phyloP scores from a whole-genome alignment of 2,888 invertebrate genomes.

The Perizoma affinitatum region DNA sequence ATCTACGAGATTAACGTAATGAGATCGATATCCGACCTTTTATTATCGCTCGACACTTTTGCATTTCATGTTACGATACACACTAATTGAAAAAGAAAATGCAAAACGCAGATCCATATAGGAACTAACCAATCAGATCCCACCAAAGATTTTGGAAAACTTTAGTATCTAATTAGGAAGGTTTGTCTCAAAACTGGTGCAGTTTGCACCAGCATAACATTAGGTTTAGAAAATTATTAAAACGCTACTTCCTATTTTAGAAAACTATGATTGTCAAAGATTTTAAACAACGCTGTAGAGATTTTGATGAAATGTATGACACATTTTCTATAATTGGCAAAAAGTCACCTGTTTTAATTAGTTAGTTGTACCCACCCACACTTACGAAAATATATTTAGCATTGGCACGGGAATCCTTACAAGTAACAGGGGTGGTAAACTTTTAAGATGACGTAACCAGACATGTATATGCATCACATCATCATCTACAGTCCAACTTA shows the following conservation, averaged over 20 bases:
- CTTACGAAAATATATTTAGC: constrained; percentile 54
- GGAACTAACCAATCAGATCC: too few relatives aligned
- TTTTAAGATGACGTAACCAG: constrained; percentile 16
- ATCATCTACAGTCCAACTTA: background rate
- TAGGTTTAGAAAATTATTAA: too few relatives aligned
- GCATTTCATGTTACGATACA: too few relatives aligned
- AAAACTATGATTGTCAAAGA: too few relatives aligned
- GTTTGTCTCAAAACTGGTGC: too few relatives aligned
- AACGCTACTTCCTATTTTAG: too few relatives aligned
- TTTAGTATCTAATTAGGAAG: too few relatives aligned
- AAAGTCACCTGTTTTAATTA: constrained; percentile 6
- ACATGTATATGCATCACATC: background rate
- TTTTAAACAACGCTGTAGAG: too few relatives aligned
- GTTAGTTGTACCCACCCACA: constrained; percentile 30
- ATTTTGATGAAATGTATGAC: constrained; percentile 1
- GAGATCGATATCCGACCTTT: constrained; percentile 22
- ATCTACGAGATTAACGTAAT: constrained; percentile 28
- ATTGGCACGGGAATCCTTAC: constrained; percentile 67
- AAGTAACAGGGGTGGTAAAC: constrained; percentile 58
- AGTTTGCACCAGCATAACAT: too few relatives aligned
- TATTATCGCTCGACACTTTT: background rate
- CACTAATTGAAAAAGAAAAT: too few relatives aligned
- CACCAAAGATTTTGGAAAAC: too few relatives aligned
- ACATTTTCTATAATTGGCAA: constrained; percentile 4
- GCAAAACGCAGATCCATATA: too few relatives aligned